Evolutionary conservation across 2,888 invertebrate genomes (phyloP), one percentile per base, ranked within the genome.

Genomic region (Acleris sparsana): DNA sequence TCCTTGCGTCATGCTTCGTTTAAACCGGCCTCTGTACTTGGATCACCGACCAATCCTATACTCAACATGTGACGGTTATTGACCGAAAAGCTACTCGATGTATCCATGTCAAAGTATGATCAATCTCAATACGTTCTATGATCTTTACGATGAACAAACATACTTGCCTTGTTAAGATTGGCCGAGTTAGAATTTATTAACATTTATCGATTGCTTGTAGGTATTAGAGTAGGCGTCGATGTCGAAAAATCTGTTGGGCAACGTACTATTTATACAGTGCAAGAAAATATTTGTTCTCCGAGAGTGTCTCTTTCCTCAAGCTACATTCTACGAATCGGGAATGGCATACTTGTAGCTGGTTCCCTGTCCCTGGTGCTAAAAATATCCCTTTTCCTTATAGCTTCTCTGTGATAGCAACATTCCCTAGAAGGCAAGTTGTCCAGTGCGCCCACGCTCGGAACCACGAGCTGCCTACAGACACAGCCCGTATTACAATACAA

Each of bases 401-500:
- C 70, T 68, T 73, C 68, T 86, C 83, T 84, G 86, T 80, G 81
- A 80, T 78, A 79, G 73, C 90, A 84, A 89, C 85, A 85, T 91
- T 87, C 92, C 91, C 82, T 91, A 90, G 73, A 92, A 82, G 91
- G 92, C 79, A 83, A 75, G 84, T 84, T 74, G 87, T 76, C 80
- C 74, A 72, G 78, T 76, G 75, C 87, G 79, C 87, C 87, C 85
- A 87, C 89, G 83, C 82, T 80, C 76, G 76, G 70, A 16, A 9
- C 46, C 17, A 57, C 67, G n/a, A 20, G 52, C 55, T 43, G 56
- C 63, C 73, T 75, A 75, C 74, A 72, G 77, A 16, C 57, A 74
- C 75, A 74, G 75, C 77, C 78, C 79, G 80, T 82, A 77, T 80
- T 80, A 75, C 78, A 79, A 79, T 80, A 75, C 75, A 75, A 79